Evolutionary conservation across 2,888 invertebrate genomes (phyloP).

Genomic region (Blera fallax): DNA sequence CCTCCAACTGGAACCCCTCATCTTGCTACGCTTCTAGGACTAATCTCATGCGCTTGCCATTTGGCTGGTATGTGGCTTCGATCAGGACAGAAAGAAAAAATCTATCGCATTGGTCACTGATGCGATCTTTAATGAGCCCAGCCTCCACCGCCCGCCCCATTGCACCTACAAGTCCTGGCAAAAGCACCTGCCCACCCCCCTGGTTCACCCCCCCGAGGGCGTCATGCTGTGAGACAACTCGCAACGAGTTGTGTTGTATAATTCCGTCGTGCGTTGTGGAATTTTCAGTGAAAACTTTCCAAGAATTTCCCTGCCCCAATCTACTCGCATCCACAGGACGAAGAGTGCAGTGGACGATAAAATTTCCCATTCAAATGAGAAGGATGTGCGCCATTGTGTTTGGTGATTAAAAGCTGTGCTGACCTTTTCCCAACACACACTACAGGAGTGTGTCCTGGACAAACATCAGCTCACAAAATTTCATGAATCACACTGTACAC

Average conservation of each 20-base stretch:
- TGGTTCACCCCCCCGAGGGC: background rate
- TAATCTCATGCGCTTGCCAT: background rate
- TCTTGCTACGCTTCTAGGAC: background rate
- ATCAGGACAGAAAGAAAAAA: no score
- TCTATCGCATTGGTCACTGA: background rate
- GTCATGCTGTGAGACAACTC: background rate
- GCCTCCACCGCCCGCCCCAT: background rate
- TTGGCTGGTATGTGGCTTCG: background rate
- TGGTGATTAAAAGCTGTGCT: conserved; percentile 36
- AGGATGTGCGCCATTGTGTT: conserved; percentile 4
- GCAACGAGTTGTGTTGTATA: background rate
- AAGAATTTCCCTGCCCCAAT: background rate
- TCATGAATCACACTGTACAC: conserved; percentile 60
- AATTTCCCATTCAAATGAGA: background rate
- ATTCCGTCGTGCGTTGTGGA: background rate
- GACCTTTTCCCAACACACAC: conserved; percentile 43
- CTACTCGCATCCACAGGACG: background rate
- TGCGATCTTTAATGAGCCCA: background rate
- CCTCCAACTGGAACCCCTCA: background rate
- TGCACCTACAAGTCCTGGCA: background rate
- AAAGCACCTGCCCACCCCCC: background rate
- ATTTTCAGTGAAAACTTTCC: background rate
- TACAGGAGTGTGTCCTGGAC: no score
- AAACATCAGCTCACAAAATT: conserved; percentile 4
- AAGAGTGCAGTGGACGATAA: background rate